These are phyloP conservation scores for Phengaris arion DNA, from an alignment of 2,888 invertebrate genomes.

Conservation along the genomic window DNA sequence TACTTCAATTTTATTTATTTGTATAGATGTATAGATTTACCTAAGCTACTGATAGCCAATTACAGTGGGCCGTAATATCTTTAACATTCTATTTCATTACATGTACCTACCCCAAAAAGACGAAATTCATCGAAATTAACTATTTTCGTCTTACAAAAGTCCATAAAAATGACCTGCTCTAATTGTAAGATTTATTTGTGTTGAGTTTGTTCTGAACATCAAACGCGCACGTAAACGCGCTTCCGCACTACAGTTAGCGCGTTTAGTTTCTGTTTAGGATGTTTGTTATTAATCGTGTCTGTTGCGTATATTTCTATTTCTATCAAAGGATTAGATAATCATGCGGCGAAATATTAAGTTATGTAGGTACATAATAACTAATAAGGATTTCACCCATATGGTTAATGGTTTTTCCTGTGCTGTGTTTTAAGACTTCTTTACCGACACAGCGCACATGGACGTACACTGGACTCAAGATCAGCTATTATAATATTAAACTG, in stretches of 20 bases:
- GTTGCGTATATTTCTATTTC: slow-evolving; percentile 5
- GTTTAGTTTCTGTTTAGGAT: slow-evolving; percentile 33
- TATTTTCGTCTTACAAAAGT: background rate
- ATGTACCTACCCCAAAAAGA: background rate
- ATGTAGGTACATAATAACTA: no score
- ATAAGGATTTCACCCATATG: no score
- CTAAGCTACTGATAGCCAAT: no score
- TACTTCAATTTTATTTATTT: no score
- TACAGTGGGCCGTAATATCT: background rate
- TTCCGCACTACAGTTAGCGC: slow-evolving; percentile 45
- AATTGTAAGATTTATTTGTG: slow-evolving; percentile 24
- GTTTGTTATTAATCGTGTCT: slow-evolving; percentile 9
- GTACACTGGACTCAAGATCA: no score
- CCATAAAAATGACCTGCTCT: slow-evolving; percentile 38
- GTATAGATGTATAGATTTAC: no score
- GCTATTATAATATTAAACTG: no score
- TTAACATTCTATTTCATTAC: background rate
- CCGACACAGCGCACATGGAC: no score
- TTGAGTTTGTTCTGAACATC: slow-evolving; percentile 32
- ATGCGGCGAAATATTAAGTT: background rate
- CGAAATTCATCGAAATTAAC: background rate
- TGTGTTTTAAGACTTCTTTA: no score
- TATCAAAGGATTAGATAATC: background rate
- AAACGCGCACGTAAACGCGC: slow-evolving; percentile 35
- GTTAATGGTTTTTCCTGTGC: no score